Conservation (phyloP, 2,113 vertebrate species). For the Ophiodon elongatus region DNA sequence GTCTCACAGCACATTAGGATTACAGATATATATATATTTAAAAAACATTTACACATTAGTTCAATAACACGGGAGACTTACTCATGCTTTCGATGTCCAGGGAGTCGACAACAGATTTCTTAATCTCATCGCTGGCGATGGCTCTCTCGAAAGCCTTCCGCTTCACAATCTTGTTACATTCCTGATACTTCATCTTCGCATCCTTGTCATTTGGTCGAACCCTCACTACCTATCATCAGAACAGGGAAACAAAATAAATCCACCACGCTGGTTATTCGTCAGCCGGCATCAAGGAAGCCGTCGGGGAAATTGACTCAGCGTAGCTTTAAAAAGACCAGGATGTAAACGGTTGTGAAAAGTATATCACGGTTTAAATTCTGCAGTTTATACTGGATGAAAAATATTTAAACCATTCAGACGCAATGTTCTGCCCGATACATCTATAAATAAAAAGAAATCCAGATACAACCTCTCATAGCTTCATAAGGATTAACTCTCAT, state of each 20-base stretch:
- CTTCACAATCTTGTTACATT: conserved; percentile 94
- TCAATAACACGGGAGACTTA: conserved; percentile 74
- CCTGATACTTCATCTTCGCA: conserved; percentile 94
- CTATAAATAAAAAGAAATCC: conserved; percentile 14
- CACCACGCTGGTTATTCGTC: not conserved
- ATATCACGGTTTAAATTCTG: not conserved
- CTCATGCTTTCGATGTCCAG: conserved; percentile 97
- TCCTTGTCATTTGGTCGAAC: conserved; percentile 95
- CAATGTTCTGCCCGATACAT: not conserved
- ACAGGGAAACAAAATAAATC: not conserved
- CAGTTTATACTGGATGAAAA: not conserved
- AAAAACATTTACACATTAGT: not conserved
- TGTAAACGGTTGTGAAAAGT: not conserved
- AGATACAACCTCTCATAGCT: not conserved
- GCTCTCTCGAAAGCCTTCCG: conserved; percentile 96
- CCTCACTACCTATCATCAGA: conserved; percentile 87
- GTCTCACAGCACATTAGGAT: not conserved
- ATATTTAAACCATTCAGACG: not conserved
- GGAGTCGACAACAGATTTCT: conserved; percentile 92
- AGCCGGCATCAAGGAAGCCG: not conserved
- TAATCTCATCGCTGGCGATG: conserved; percentile 92
- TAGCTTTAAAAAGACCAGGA: not conserved
- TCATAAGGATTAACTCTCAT: conserved; percentile 7
- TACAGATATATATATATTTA: not conserved
- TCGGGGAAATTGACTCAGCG: not conserved